Conservation (phyloP, 1,140 invertebrate genomes). For the Paramacrobiotus metropolitanus region DNA sequence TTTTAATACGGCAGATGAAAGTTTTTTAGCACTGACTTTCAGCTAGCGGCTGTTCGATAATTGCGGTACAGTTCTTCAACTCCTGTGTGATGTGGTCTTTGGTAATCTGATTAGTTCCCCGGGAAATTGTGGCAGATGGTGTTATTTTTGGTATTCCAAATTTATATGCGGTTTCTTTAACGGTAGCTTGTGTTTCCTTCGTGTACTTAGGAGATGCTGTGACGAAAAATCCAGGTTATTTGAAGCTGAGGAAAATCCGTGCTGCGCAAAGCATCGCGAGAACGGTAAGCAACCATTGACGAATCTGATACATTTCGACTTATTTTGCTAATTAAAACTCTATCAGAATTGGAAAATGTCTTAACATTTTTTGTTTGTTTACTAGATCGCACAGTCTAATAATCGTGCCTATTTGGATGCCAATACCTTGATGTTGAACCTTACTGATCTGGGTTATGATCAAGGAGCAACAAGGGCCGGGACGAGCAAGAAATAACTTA, state of each 20-base stretch:
- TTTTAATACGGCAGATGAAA: background rate
- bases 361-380: constrained; percentile 14
- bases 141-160: constrained; percentile 3
- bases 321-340: no score
- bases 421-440: constrained; percentile 82
- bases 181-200: constrained; percentile 47
- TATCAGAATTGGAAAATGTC: no score
- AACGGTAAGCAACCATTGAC: constrained; percentile 40
- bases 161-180: no score
- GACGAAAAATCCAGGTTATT: constrained; percentile 77
- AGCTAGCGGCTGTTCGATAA: background rate
- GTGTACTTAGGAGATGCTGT: constrained; percentile 78
- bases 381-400: constrained; percentile 67
- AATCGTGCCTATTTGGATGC: constrained; percentile 84
- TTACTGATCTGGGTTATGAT: constrained; percentile 78
- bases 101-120: constrained; percentile 22
- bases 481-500: no score
- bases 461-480: no score
- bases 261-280: constrained; percentile 89
- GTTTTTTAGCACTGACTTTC: background rate
- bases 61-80: background rate
- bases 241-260: constrained; percentile 87
- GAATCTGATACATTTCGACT: background rate
- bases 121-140: constrained; percentile 5
- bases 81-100: constrained; percentile 16